Base-by-base conservation (phyloP, 2,797 vertebrate genomes). In the Microchirus variegatus region DNA sequence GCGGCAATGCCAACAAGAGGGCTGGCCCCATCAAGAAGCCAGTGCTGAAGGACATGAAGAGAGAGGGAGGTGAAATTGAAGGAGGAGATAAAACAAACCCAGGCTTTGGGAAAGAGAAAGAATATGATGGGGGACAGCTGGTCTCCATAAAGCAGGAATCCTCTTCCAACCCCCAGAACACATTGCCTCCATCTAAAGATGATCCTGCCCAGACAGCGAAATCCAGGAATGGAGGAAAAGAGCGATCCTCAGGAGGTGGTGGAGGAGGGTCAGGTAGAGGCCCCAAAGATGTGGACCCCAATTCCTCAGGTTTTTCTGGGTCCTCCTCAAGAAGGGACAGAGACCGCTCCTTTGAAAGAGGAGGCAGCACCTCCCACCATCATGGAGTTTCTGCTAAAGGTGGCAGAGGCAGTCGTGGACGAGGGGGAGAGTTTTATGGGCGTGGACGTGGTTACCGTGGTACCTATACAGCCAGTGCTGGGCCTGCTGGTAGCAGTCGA, bases 21-120 rank as follows among this genome's bases (percentile, higher is more conserved):
- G 95, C 95, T 0, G 96, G 96, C 26, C 96, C 96, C 13, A 97
- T 97, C 67, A 97, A 98, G 87, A 95, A 95, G 67, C 93, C 91
- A 9, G 37, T 92, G 63, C 77, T 93, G 40, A 90, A 92, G 45
- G 94, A 95, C 53, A 83, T 89, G 46, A 96, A 92, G 79, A 90
- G 88, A 70, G 93, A 93, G 8, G 87, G 77, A 26, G 87, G 84
- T 14, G 91, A 93, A 43, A 78, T 73, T 51, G 89, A 73, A 2
- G 91, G 77, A 71, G 93, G 87, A 69, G 94, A 94, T 52, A 94
- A 93, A 64, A 19, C 52, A 15, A 86, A 73, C 43, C 40, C 53
- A 1, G 78, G 89, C 5, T 90, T 87, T 42, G 90, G 77, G 4
- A 95, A 94, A 72, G 94, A 91, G 46, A 93, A 93, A 80, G 92